Conservation (phyloP, 2,113 vertebrate species). For the Mobula birostris region DNA sequence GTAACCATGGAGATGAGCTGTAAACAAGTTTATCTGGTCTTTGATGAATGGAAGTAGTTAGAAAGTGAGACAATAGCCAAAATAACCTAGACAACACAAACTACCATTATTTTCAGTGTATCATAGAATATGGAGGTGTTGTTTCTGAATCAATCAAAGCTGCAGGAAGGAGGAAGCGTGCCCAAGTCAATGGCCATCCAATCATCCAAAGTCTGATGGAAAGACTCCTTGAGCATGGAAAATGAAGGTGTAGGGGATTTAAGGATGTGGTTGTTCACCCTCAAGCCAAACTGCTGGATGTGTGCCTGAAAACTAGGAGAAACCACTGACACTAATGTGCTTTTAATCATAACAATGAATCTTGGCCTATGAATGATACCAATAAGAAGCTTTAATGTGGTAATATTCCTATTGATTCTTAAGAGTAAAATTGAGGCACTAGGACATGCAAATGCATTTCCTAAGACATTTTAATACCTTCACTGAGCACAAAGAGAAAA, state of each 20-base stretch:
- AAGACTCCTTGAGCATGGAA: background rate
- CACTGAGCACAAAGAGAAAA: background rate
- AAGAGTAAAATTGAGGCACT: background rate
- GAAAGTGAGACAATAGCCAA: too few relatives aligned
- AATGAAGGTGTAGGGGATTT: background rate
- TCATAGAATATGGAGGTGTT: background rate
- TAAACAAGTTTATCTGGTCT: too few relatives aligned
- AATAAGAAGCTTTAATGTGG: background rate
- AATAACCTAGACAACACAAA: background rate
- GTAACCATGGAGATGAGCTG: too few relatives aligned
- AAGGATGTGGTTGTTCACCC: too few relatives aligned
- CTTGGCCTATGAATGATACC: background rate
- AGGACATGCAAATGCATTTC: background rate
- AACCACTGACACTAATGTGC: background rate
- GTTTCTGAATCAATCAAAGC: background rate
- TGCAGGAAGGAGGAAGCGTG: background rate
- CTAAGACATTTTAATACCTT: background rate
- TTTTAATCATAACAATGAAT: background rate
- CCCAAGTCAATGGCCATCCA: too few relatives aligned
- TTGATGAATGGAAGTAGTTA: too few relatives aligned
- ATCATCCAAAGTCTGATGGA: background rate
- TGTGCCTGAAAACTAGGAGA: background rate
- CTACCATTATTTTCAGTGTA: background rate
- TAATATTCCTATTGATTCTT: background rate
- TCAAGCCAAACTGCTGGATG: background rate